Base-by-base conservation (phyloP, 2,797 vertebrate species). In the Astyanax mexicanus region DNA sequence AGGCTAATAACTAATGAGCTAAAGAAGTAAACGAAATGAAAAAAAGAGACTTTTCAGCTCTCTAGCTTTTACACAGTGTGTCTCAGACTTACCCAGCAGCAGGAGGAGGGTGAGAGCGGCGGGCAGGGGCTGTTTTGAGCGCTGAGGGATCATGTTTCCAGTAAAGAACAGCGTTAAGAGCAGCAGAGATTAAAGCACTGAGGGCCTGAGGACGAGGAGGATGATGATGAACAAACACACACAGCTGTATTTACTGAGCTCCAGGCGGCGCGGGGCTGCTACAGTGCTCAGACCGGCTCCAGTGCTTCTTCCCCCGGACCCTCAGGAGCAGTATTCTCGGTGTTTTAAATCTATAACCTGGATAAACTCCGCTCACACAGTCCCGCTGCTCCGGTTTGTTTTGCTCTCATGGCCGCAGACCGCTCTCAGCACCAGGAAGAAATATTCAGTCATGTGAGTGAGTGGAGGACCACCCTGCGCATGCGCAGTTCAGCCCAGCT, bases 51-150 rank as follows among this genome's bases (percentile, higher is more conserved):
- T n/a, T n/a, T n/a, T n/a, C n/a, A n/a, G n/a, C n/a, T n/a, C n/a
- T n/a, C n/a, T n/a, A n/a, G 17, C n/a, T n/a, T n/a, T n/a, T n/a
- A n/a, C n/a, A n/a, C n/a, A n/a, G n/a, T n/a, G 3, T 57, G 42
- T 32, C 29, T 11, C n/a, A n/a, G 9, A 77, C 90, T 88, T 78
- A 93, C 93, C 89, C 25, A 91, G 79, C 71, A 93, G 54, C 67
- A 91, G 21, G 13, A 76, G 65, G 32, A 90, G 38, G 38, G 81
- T 81, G 11, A 87, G 35, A 23, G 81, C 80, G 40, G 84, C 11
- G 54, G 69, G 77, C 82, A 86, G 75, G 1, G 81, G 75, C 68
- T 80, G 86, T 45, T 78, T 75, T 45, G 37, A 55, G 19, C 44
- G 25, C 60, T 69, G 49, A 62, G 80, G 86, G 40, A 72, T 83